These are phyloP conservation scores for Stictonetta naevosa DNA, from an alignment of 2,113 vertebrate species.

Conservation along the genomic window DNA sequence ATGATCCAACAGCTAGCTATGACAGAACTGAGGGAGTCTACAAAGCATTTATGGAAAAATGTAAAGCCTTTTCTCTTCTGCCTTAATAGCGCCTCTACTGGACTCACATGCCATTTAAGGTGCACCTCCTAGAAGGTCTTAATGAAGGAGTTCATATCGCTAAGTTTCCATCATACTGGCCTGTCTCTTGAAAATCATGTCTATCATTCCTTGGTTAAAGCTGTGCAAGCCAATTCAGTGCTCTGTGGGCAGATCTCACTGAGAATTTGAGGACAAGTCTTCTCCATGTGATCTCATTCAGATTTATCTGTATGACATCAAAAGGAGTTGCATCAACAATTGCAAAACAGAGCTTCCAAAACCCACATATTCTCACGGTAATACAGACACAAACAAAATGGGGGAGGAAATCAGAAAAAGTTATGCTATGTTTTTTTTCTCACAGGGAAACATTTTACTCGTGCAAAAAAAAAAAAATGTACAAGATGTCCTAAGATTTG, in stretches of 20 bases:
- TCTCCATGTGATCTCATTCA: neutral
- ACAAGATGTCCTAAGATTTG: neutral
- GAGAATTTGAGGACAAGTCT: rapidly evolving
- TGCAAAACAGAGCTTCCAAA: neutral
- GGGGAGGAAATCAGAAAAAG: neutral
- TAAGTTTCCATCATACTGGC: neutral
- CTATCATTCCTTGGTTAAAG: neutral
- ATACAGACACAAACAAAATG: neutral
- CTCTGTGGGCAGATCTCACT: neutral
- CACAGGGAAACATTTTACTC: neutral
- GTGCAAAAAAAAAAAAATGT: neutral
- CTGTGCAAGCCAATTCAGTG: neutral
- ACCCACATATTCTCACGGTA: neutral
- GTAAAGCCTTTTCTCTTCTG: neutral
- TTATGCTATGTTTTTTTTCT: neutral
- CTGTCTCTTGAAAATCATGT: neutral
- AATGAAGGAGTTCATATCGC: neutral
- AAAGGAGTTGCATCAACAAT: rapidly evolving
- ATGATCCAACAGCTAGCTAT: neutral
- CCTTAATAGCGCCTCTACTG: neutral
- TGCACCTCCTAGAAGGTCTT: neutral
- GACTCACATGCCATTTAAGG: neutral
- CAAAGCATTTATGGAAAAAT: neutral
- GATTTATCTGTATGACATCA: neutral
- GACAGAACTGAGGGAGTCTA: neutral